phyloP scores from a whole-genome alignment of 2,113 vertebrate species.

The Otolemur garnettii region DNA sequence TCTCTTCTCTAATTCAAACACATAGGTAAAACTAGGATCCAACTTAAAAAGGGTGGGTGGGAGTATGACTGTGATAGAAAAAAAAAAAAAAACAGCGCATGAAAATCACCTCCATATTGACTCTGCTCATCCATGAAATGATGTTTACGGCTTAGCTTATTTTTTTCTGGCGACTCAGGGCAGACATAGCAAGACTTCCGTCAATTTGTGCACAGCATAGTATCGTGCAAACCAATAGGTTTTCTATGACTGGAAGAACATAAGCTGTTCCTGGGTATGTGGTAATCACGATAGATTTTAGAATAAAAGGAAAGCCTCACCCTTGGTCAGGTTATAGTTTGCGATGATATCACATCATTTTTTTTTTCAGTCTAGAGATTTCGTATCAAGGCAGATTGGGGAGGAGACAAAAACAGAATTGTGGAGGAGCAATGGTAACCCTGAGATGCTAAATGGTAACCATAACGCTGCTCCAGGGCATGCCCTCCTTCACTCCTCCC shows the following conservation, averaged over 20 bases:
- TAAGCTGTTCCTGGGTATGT: conserved; percentile 65
- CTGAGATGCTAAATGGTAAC: conserved; percentile 33
- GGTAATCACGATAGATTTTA: conserved; percentile 68
- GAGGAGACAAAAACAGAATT: conserved; percentile 52
- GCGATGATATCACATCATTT: conserved; percentile 63
- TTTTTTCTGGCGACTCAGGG: conserved; percentile 86
- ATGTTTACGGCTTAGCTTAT: conserved; percentile 86
- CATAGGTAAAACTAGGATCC: conserved; percentile 89
- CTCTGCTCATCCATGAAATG: conserved; percentile 87
- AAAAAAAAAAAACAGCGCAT: conserved; percentile 88
- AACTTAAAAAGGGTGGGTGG: conserved; percentile 86
- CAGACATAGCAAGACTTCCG: conserved; percentile 86
- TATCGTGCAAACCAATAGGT: conserved; percentile 78
- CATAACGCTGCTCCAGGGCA: conserved; percentile 66
- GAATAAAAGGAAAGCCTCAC: conserved; percentile 72
- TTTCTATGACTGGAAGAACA: conserved; percentile 67
- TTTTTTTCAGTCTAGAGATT: conserved; percentile 52
- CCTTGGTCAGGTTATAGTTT: conserved; percentile 63
- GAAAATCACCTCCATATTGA: conserved; percentile 88
- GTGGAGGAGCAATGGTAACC: conserved; percentile 59
- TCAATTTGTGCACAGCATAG: conserved; percentile 81
- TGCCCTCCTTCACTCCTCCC: conserved; percentile 53
- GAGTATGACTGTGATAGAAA: conserved; percentile 87
- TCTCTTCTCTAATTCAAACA: conserved; percentile 87
- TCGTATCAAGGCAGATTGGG: conserved; percentile 40